Evolutionary conservation across 1,140 invertebrate species (phyloP).

Genomic region (Reticulitermes speratus): DNA sequence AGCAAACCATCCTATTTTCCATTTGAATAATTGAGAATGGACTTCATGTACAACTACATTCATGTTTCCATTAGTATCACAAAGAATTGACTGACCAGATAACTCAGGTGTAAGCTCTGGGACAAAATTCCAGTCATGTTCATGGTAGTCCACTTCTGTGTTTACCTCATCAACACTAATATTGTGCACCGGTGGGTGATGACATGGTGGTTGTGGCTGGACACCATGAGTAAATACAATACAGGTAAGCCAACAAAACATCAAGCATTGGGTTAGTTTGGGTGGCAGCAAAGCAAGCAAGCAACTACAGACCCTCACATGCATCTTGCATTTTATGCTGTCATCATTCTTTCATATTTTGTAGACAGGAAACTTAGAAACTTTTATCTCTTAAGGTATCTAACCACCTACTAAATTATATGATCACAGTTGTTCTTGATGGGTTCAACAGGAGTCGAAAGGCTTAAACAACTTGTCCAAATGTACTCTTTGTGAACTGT

Average conservation of each 20-base stretch:
- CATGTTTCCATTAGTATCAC: too few species aligned
- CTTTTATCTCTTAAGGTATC: neutral
- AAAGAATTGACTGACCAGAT: neutral
- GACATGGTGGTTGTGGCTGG: slow-evolving; percentile 12
- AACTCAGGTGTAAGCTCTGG: neutral
- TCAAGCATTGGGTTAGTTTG: neutral
- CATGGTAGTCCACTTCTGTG: slow-evolving; percentile 53
- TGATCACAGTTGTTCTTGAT: too few species aligned
- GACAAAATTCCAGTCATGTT: slow-evolving; percentile 56
- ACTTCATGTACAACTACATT: too few species aligned
- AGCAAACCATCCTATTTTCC: too few species aligned
- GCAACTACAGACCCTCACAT: neutral
- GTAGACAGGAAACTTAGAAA: neutral
- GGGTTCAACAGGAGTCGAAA: too few species aligned
- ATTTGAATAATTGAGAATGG: too few species aligned
- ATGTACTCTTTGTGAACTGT: too few species aligned
- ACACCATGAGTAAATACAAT: neutral
- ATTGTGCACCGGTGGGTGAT: slow-evolving; percentile 47
- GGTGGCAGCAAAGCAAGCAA: neutral
- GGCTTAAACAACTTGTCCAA: too few species aligned
- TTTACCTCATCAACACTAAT: slow-evolving; percentile 57
- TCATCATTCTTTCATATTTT: neutral
- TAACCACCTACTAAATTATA: neutral
- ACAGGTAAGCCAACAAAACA: neutral
- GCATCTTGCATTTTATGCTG: neutral